phyloP scores from a whole-genome alignment of 2,113 vertebrate genomes.

The Lathamus discolor region DNA sequence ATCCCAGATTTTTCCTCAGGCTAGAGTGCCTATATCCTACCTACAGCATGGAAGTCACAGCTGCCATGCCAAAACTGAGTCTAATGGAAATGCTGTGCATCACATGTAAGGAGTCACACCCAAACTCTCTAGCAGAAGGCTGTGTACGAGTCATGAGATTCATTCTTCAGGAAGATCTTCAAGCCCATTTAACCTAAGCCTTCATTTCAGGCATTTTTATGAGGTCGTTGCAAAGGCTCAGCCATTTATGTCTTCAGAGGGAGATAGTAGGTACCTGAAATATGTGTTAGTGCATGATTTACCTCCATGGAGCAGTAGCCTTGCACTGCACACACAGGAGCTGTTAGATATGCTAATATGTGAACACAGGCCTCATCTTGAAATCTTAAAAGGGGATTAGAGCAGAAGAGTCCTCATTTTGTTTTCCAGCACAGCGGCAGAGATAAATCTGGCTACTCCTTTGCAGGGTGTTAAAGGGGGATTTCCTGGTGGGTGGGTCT shows the following conservation, averaged over 20 bases:
- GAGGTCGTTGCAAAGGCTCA: not conserved
- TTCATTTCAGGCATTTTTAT: not conserved
- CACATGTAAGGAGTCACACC: not conserved
- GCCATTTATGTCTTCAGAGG: not conserved
- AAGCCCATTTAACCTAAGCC: not conserved
- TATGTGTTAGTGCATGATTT: not conserved
- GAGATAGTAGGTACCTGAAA: not conserved
- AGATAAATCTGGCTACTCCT: slow-evolving; percentile 52
- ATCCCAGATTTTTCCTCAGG: not conserved
- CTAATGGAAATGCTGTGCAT: not conserved
- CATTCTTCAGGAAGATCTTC: not conserved
- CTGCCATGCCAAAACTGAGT: fast-evolving
- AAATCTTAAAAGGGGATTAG: slow-evolving; percentile 40
- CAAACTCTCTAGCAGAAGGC: not conserved
- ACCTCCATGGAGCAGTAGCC: not conserved
- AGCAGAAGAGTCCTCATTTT: slow-evolving; percentile 48
- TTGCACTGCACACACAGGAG: not conserved
- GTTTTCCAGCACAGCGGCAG: not conserved
- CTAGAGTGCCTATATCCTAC: not conserved
- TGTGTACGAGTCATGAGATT: not conserved
- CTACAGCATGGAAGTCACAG: no score
- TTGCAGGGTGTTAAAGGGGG: slow-evolving; percentile 46
- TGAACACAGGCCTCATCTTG: slow-evolving; percentile 2
- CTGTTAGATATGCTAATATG: slow-evolving; percentile 33
- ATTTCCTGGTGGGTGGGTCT: slow-evolving; percentile 55